Conservation (phyloP, 2,113 vertebrate species). For the Mormyrus iriodes region DNA sequence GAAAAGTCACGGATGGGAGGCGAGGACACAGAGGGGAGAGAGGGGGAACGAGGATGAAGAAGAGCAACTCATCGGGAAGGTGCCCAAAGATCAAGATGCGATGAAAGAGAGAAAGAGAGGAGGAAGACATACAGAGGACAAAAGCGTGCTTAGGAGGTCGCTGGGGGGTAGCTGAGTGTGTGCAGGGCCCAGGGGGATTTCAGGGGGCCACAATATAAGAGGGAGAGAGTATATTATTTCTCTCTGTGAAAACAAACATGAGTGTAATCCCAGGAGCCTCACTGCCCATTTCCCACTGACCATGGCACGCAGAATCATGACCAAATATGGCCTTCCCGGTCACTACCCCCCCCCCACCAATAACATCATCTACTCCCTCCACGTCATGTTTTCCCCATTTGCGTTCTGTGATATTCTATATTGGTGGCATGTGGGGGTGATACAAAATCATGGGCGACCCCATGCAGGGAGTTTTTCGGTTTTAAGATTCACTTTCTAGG, state of each 20-base stretch:
- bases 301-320: constrained; percentile 42
- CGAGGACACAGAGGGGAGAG: background rate
- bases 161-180: background rate
- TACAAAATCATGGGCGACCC: background rate
- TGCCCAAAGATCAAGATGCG: background rate
- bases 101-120: background rate
- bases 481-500: background rate
- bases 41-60: background rate
- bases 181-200: background rate
- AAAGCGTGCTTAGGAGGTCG: background rate
- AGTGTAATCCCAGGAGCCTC: constrained; percentile 36
- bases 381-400: background rate
- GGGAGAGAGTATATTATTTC: constrained; percentile 44
- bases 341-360: constrained; percentile 38
- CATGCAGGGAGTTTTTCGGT: background rate
- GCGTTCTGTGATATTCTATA: background rate
- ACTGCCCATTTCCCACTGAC: constrained; percentile 44
- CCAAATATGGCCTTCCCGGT: constrained; percentile 55
- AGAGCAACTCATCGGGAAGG: constrained; percentile 12
- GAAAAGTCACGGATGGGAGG: background rate
- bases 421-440: background rate
- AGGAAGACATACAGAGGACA: background rate
- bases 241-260: constrained; percentile 51
- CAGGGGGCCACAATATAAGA: constrained; percentile 28
- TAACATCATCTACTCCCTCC: background rate